Conservation (phyloP, 2,797 vertebrate species). For the Cetoscarus ocellatus region DNA sequence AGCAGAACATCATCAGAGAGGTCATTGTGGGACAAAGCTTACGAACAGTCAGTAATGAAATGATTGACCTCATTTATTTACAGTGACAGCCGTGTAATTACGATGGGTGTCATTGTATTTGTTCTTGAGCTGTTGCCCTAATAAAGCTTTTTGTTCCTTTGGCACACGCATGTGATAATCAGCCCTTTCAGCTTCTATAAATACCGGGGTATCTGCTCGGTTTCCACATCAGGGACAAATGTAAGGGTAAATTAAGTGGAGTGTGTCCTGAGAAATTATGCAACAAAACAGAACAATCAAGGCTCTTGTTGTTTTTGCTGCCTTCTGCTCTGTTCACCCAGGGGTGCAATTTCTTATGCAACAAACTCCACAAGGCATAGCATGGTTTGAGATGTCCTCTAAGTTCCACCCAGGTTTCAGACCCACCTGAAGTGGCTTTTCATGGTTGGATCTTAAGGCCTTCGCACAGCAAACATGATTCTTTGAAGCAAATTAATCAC, state of each 20-base stretch:
- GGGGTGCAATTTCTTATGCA: conserved; percentile 28
- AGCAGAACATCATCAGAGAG: background rate
- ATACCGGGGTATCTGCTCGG: background rate
- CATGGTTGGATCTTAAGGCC: too few relatives aligned
- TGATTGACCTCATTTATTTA: conserved; percentile 11
- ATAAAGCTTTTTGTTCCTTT: background rate
- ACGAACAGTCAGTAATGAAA: conserved; percentile 14
- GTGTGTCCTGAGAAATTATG: conserved; percentile 31
- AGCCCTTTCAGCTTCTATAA: conserved; percentile 2
- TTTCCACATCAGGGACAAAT: conserved; percentile 6
- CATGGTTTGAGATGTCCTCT: background rate
- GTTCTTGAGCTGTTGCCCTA: background rate
- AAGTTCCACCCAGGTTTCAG: background rate
- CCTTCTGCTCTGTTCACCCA: conserved; percentile 19
- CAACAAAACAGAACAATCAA: conserved; percentile 29
- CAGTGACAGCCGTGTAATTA: conserved; percentile 7
- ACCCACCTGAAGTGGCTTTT: background rate
- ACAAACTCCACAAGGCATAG: background rate
- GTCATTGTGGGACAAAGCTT: background rate
- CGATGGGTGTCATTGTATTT: conserved; percentile 6
- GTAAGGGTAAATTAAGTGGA: background rate
- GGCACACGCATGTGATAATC: conserved; percentile 1
- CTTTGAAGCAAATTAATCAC: too few relatives aligned
- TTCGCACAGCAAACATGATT: too few relatives aligned
- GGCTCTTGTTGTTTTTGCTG: conserved; percentile 39